A percentile compares a stretch with the other conserved stretches of the same genome.
phyloP scores from a whole-genome alignment of 2,113 vertebrate species.

The Polypterus bichir region DNA sequence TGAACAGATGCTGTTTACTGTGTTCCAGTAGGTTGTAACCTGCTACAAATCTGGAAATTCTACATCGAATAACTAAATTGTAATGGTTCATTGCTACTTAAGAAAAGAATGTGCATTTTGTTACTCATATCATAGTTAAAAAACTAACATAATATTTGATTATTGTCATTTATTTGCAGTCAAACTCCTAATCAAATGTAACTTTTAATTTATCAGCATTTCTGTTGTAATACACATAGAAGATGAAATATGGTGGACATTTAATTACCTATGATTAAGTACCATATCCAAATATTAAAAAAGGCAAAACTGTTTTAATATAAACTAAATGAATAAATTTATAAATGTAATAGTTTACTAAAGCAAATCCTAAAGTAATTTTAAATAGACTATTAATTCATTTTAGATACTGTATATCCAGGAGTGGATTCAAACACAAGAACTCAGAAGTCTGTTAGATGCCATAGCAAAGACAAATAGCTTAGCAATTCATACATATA shows the following conservation, averaged over 20 bases:
- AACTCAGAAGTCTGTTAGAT: too few species aligned
- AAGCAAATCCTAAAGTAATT: too few species aligned
- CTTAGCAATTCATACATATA: too few species aligned
- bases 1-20: too few species aligned
- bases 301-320: neutral
- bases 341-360: too few species aligned
- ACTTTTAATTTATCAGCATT: slow-evolving; percentile 3
- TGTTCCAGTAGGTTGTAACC: neutral
- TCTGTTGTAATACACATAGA: neutral
- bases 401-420: too few species aligned
- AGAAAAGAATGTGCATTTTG: neutral
- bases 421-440: too few species aligned
- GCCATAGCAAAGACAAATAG: too few species aligned
- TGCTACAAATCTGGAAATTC: neutral
- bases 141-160: neutral
- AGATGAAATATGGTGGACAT: slow-evolving; percentile 1
- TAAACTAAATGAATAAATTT: neutral
- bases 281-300: neutral
- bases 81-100: neutral
- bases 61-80: neutral
- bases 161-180: neutral
- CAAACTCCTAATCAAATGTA: neutral
- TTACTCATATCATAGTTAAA: neutral
- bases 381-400: too few species aligned
- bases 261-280: neutral